phyloP scores from a whole-genome alignment of 2,113 vertebrate genomes.

The Tricholaema leucomelas region DNA sequence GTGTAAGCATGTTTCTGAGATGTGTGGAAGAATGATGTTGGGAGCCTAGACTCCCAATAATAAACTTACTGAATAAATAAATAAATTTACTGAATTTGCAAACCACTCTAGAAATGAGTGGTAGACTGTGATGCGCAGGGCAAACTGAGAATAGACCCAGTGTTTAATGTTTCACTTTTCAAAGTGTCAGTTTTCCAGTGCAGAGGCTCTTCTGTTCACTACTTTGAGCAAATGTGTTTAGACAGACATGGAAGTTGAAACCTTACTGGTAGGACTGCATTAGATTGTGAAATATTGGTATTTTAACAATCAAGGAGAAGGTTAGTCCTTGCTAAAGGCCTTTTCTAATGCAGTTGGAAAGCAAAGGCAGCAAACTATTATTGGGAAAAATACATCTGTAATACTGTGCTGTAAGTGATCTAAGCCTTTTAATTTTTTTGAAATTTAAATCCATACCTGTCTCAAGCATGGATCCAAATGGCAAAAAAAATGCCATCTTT shows the following conservation, averaged over 20 bases:
- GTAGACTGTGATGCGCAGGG: not conserved
- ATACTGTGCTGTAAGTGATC: too few relatives aligned
- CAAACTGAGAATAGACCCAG: not conserved
- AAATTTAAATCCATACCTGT: too few relatives aligned
- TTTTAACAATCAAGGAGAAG: not conserved
- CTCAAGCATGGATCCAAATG: too few relatives aligned
- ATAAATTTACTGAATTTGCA: not conserved
- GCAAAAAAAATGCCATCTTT: too few relatives aligned
- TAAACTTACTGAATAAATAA: not conserved
- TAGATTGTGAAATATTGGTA: not conserved
- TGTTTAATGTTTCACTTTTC: not conserved
- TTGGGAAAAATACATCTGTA: not conserved
- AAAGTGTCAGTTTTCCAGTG: not conserved
- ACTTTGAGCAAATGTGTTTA: not conserved
- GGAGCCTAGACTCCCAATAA: not conserved
- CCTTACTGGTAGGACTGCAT: not conserved
- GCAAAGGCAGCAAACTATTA: not conserved
- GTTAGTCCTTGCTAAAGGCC: not conserved
- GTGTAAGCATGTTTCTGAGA: not conserved
- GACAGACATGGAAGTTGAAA: not conserved
- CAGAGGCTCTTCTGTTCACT: not conserved
- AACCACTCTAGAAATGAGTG: not conserved
- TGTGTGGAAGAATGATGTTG: not conserved
- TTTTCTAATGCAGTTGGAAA: not conserved
- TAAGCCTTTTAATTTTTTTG: too few relatives aligned